A percentile compares a stretch with the other conserved stretches of the same genome.
Evolutionary conservation across 2,797 vertebrate species (phyloP).

Genomic region (Phalanger gymnotis): DNA sequence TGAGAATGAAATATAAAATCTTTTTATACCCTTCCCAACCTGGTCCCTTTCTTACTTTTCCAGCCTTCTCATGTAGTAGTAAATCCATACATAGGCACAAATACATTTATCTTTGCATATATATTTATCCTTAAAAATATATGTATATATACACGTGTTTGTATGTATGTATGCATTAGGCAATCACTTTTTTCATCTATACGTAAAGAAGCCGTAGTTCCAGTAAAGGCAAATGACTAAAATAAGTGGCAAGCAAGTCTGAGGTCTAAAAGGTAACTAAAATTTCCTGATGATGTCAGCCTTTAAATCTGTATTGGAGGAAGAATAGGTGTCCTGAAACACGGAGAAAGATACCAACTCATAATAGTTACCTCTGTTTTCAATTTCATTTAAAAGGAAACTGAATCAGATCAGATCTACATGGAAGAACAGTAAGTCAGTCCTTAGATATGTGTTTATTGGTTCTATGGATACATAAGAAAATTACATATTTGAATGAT

Average conservation of each 20-base stretch:
- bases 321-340: constrained; percentile 14
- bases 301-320: constrained; percentile 70
- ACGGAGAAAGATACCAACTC: constrained; percentile 26
- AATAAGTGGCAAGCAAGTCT: constrained; percentile 66
- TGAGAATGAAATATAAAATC: not conserved
- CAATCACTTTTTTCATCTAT: constrained; percentile 25
- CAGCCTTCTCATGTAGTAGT: not conserved
- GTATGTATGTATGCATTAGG: not conserved
- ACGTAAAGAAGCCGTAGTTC: constrained; percentile 17
- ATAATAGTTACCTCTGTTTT: constrained; percentile 42
- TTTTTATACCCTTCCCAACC: not conserved
- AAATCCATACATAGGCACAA: not conserved
- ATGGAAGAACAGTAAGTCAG: constrained; percentile 49
- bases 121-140: too few species aligned
- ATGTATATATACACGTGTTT: not conserved
- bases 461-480: not conserved
- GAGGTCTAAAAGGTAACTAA: constrained; percentile 76
- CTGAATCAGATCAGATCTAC: constrained; percentile 58
- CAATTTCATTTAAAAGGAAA: constrained; percentile 72
- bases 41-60: not conserved
- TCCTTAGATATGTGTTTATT: constrained; percentile 28
- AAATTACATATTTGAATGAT: constrained; percentile 6
- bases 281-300: constrained; percentile 68
- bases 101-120: too few species aligned
- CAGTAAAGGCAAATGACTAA: constrained; percentile 65